These are phyloP conservation scores for Protosalanx chinensis DNA, from an alignment of 2,797 vertebrate genomes.

Conservation along the genomic window DNA sequence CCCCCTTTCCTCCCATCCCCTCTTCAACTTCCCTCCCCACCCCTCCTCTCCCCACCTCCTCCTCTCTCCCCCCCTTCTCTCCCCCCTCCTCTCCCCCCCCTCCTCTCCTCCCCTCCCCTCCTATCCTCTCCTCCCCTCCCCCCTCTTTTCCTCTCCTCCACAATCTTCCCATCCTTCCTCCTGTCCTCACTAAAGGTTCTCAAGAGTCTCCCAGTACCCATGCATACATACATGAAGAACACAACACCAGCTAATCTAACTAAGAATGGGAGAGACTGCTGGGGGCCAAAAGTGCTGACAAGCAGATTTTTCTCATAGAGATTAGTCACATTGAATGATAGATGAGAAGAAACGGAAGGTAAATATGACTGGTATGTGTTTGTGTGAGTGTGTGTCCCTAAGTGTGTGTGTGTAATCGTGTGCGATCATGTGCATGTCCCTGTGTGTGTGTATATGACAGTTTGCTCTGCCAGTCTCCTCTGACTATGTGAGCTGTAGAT, in stretches of 20 bases:
- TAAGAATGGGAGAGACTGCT: slow-evolving; percentile 36
- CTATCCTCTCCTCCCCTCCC: not conserved
- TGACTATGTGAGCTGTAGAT: not conserved
- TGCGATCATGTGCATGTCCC: not conserved
- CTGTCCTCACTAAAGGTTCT: slow-evolving; percentile 9
- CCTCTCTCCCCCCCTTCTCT: not conserved
- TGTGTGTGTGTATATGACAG: slow-evolving; percentile 21
- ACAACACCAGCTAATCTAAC: slow-evolving; percentile 41
- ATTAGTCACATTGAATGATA: slow-evolving; percentile 69
- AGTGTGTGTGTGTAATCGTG: not conserved
- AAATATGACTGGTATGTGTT: slow-evolving; percentile 32
- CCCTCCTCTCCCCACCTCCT: too few relatives aligned
- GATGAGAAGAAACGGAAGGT: slow-evolving; percentile 56
- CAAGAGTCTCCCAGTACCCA: slow-evolving; percentile 38
- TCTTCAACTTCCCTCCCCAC: not conserved
- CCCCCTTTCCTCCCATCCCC: not conserved
- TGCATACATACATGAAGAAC: slow-evolving; percentile 54
- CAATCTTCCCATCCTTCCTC: slow-evolving; percentile 31
- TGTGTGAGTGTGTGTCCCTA: slow-evolving; percentile 4
- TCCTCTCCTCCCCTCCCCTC: not conserved
- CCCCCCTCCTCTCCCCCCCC: not conserved
- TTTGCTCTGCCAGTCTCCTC: slow-evolving; percentile 15
- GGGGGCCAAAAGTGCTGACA: slow-evolving; percentile 64
- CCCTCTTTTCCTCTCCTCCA: not conserved
- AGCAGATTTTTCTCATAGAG: slow-evolving; percentile 67